These are phyloP conservation scores for Drepanosiphum platanoidis DNA, from an alignment of 2,888 invertebrate genomes.

Conservation along the genomic window DNA sequence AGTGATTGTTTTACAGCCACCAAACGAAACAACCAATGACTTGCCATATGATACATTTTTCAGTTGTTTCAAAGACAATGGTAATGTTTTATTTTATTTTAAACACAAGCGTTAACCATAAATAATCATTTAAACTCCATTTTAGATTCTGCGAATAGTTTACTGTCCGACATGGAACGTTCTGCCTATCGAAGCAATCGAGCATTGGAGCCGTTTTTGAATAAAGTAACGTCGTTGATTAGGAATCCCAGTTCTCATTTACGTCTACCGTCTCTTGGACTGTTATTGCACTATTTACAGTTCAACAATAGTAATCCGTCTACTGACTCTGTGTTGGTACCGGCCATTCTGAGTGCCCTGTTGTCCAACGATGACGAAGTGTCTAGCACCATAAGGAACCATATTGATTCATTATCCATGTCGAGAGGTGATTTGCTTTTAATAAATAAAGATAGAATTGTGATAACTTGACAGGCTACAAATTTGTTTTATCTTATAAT, in stretches of 20 bases:
- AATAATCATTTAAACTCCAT: neutral
- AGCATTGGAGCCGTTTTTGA: conserved; percentile 54
- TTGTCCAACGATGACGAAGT: conserved; percentile 56
- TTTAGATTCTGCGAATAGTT: conserved; percentile 51
- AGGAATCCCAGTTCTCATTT: conserved; percentile 53
- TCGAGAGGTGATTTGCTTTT: conserved; percentile 55
- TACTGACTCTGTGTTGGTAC: conserved; percentile 31
- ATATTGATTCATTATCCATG: conserved; percentile 58
- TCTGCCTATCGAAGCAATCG: conserved; percentile 43
- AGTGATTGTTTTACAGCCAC: conserved; percentile 44
- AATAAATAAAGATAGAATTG: too few relatives aligned
- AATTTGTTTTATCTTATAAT: too few relatives aligned
- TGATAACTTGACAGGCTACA: too few relatives aligned
- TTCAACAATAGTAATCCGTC: conserved; percentile 42
- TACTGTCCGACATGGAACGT: conserved; percentile 46
- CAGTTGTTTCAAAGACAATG: conserved; percentile 53
- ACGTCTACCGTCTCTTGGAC: conserved; percentile 51
- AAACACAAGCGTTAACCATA: too few relatives aligned
- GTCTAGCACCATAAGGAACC: conserved; percentile 51
- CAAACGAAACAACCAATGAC: conserved; percentile 35
- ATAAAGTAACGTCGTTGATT: conserved; percentile 45
- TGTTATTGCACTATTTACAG: conserved; percentile 51
- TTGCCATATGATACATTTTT: conserved; percentile 49
- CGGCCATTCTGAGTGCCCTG: conserved; percentile 37
- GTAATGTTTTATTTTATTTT: conserved; percentile 6